These are phyloP conservation scores for Apis dorsata DNA, from an alignment of 1,140 invertebrate genomes.

Conservation along the genomic window DNA sequence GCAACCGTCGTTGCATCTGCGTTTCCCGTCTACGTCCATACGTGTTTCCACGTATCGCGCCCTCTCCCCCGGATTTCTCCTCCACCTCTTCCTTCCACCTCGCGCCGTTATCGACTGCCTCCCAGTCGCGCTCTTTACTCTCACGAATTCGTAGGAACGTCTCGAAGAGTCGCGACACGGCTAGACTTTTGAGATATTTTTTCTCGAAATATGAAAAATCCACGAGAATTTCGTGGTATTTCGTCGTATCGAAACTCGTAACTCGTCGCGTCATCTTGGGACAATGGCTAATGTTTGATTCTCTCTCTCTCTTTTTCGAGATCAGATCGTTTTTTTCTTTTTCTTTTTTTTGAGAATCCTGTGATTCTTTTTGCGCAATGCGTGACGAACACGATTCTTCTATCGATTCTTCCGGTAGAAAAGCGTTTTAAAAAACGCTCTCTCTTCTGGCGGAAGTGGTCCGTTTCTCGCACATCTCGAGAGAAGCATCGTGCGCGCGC, in stretches of 20 bases:
- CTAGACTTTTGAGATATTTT: conserved; percentile 64
- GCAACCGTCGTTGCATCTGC: conserved; percentile 77
- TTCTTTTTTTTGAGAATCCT: too few species aligned
- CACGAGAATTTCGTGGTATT: neutral
- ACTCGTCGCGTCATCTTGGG: too few species aligned
- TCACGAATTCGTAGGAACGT: neutral
- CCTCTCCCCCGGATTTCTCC: conserved; percentile 7
- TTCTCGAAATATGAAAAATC: conserved; percentile 72
- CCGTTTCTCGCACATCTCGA: conserved; percentile 7
- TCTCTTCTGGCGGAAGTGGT: neutral
- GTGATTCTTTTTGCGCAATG: too few species aligned
- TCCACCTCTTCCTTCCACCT: neutral
- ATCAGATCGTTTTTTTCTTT: too few species aligned
- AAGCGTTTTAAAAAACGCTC: neutral
- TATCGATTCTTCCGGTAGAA: neutral
- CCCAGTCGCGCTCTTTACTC: conserved; percentile 2
- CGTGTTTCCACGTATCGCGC: conserved; percentile 46
- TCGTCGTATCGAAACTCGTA: neutral
- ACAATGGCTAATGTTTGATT: too few species aligned
- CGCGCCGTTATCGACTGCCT: neutral
- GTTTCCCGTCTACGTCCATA: conserved; percentile 55
- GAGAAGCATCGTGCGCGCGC: neutral
- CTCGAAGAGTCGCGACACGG: neutral
- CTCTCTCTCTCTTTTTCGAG: too few species aligned
- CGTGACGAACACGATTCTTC: neutral